Conservation (phyloP, 2,797 vertebrate species). For the Rhynchonycteris naso region DNA sequence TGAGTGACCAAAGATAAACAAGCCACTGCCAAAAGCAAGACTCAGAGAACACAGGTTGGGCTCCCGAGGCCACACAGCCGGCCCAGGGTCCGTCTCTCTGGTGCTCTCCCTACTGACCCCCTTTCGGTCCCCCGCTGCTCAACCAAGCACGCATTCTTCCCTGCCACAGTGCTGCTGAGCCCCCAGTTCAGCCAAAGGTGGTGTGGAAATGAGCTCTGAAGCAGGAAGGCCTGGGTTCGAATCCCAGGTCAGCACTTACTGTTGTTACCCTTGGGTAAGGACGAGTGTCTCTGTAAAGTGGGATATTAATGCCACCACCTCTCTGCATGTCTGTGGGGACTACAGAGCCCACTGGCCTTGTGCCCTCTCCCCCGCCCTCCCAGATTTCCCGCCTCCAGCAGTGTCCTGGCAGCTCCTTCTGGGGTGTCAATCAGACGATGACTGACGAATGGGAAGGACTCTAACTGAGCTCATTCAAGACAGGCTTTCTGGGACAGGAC, state of each 20-base stretch:
- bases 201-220: background rate
- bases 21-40: background rate
- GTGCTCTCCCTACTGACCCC: background rate
- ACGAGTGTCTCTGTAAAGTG: background rate
- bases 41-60: background rate
- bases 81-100: background rate
- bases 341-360: rapidly evolving
- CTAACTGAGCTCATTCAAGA: background rate
- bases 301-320: background rate
- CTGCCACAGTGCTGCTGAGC: rapidly evolving
- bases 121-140: background rate
- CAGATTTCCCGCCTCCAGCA: background rate
- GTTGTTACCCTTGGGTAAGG: background rate
- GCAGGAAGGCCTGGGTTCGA: background rate
- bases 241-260: background rate
- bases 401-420: background rate
- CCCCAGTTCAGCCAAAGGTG: rapidly evolving
- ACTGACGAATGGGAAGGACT: background rate
- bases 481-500: background rate
- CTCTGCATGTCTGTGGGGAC: background rate
- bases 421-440: background rate
- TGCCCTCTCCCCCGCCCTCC: background rate
- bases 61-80: background rate
- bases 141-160: background rate
- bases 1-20: background rate